Percentiles rank a stretch among this genome's conserved stretches.
phyloP scores from a whole-genome alignment of 2,888 invertebrate genomes.

The Pantelozetes paolii region DNA sequence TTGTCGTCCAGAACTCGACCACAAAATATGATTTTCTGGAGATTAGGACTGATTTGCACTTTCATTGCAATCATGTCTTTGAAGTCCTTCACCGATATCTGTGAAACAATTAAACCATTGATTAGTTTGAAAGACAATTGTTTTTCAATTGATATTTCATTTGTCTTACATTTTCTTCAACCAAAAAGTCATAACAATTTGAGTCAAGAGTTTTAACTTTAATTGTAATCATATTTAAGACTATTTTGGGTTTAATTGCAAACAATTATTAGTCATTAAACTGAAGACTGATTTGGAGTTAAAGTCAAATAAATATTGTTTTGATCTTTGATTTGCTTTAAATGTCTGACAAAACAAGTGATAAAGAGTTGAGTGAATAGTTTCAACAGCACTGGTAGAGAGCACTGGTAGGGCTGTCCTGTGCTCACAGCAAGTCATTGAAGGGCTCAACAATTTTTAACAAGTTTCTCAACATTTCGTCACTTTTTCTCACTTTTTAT shows the following conservation, averaged over 20 bases:
- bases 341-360: no score
- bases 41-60: conserved; percentile 71
- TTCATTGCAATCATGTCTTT: conserved; percentile 72
- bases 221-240: conserved; percentile 60
- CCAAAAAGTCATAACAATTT: conserved; percentile 56
- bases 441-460: no score
- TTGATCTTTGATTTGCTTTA: no score
- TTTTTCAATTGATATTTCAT: no score
- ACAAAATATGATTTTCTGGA: conserved; percentile 86
- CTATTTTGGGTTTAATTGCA: not conserved
- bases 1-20: conserved; percentile 89
- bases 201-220: conserved; percentile 87
- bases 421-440: no score
- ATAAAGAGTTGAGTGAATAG: no score
- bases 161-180: conserved; percentile 75
- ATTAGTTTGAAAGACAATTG: conserved; percentile 37
- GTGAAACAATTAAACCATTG: conserved; percentile 27
- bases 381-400: not conserved
- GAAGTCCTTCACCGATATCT: conserved; percentile 76
- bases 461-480: no score
- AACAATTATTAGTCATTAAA: not conserved
- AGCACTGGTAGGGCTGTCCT: not conserved
- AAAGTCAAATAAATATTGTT: no score
- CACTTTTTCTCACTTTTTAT: no score
- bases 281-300: no score